Evolutionary conservation across 2,113 vertebrate species (phyloP), one percentile per base, ranked within the genome.

Genomic region (Holacanthus passer): DNA sequence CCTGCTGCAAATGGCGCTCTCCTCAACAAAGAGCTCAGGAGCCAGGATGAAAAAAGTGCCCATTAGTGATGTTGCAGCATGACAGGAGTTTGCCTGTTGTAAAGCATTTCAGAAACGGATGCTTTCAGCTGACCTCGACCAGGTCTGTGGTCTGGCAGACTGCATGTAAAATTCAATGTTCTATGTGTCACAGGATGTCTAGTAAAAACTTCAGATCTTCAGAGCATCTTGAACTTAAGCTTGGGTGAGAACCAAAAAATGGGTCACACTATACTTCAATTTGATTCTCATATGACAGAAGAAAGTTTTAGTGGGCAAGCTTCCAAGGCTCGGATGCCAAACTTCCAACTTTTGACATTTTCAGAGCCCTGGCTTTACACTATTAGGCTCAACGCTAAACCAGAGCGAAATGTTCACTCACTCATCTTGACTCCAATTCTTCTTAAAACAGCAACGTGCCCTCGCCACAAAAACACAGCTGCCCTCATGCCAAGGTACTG

Each of bases 401-500:
- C 77, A 73, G 24, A 29, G 35, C 53, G 16, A 82, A 68, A 63
- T 43, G 66, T 62, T 77, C 20, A 53, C 52, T 79, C 70, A n/a
- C 76, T 80, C 74, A 75, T 81, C 48, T 77, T 2, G 29, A 73
- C 45, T 76, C 47, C 65, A 72, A 60, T 72, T 81, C 45, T 59
- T 66, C 39, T 66, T 74, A 48, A 81, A 45, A 70, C 73, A 69
- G 53, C 31, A 67, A 65, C 17, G 67, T 1, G 27, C 48, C 20
- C 67, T 12, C 4, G 32, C 70, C 62, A 59, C 76, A 55, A 31
- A 85, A 86, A 73, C 56, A 71, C 29, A 79, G 58, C 45, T 7
- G 39, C 77, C 67, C 71, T 76, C 17, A n/a, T 50, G 50, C 74
- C 72, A 81, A 59, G 37, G 71, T 41, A 84, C 83, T 66, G 69